Conservation (phyloP, 1,140 invertebrate genomes). For the Penaeus chinensis region DNA sequence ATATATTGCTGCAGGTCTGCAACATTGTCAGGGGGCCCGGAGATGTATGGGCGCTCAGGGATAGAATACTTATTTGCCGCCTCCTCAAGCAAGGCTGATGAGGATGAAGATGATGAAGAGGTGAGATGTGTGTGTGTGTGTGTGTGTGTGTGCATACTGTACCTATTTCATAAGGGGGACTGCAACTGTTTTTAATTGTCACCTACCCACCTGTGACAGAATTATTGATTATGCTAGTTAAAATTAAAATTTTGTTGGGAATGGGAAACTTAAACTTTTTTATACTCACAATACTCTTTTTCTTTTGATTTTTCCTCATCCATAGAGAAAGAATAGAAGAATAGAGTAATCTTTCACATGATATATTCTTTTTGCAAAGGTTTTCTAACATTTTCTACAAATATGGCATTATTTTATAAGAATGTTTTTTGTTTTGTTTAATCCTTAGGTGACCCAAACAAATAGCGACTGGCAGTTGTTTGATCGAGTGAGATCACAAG, state of each 20-base stretch:
- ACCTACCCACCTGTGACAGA: too few relatives aligned
- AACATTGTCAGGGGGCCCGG: constrained; percentile 74
- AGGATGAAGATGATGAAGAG: constrained; percentile 47
- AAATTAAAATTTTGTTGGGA: too few relatives aligned
- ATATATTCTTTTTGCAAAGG: background rate
- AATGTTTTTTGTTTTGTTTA: constrained; percentile 63
- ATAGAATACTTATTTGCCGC: constrained; percentile 72
- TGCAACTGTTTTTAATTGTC: too few relatives aligned
- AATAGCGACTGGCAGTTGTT: constrained; percentile 72
- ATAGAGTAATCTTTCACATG: too few relatives aligned
- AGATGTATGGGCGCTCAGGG: constrained; percentile 79
- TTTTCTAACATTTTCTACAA: background rate
- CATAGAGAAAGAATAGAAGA: too few relatives aligned
- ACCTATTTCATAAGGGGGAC: too few relatives aligned
- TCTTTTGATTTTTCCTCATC: too few relatives aligned
- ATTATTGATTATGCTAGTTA: too few relatives aligned
- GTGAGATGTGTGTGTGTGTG: background rate
- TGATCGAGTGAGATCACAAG: constrained; percentile 77
- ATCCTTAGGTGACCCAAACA: constrained; percentile 65
- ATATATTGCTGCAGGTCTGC: constrained; percentile 67
- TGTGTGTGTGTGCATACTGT: background rate
- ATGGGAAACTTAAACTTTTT: too few relatives aligned
- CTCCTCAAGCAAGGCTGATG: constrained; percentile 65
- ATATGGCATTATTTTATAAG: constrained; percentile 39
- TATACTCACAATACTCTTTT: too few relatives aligned